phyloP scores from a whole-genome alignment of 1,140 invertebrate species.

The Venturia canescens region DNA sequence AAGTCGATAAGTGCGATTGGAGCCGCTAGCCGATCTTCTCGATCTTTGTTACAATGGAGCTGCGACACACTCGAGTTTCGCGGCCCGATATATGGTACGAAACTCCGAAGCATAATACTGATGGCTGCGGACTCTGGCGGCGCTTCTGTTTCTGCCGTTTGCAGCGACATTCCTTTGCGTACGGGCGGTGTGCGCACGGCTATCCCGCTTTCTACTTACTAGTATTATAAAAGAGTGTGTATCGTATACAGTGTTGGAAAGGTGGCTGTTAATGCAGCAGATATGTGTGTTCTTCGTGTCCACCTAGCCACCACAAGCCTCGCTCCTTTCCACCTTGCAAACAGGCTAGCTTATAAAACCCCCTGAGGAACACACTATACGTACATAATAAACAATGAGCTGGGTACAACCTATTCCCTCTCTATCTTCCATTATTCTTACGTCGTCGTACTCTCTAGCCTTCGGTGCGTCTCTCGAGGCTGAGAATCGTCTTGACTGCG shows the following conservation, averaged over 20 bases:
- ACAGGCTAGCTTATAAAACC: constrained; percentile 35
- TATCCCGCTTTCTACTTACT: constrained; percentile 31
- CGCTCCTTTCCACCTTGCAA: constrained; percentile 49
- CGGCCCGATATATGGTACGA: background rate
- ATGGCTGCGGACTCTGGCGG: constrained; percentile 7
- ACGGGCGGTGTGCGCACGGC: constrained; percentile 29
- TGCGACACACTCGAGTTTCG: constrained; percentile 42
- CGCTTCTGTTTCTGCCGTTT: constrained; percentile 41
- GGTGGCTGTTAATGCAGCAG: constrained; percentile 30
- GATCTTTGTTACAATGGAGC: constrained; percentile 20
- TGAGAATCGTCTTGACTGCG: constrained; percentile 36
- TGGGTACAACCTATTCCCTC: constrained; percentile 48
- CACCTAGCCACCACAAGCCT: background rate
- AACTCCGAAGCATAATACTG: constrained; percentile 9
- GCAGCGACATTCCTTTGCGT: constrained; percentile 56
- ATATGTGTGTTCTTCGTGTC: constrained; percentile 37
- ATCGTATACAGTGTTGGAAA: constrained; percentile 2
- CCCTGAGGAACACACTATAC: constrained; percentile 47
- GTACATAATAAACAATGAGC: constrained; percentile 57
- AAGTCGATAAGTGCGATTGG: background rate
- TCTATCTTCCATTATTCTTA: constrained; percentile 55
- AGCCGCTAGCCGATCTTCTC: constrained; percentile 28
- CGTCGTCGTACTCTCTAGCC: constrained; percentile 49
- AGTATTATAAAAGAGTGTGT: background rate
- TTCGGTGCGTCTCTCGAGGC: constrained; percentile 36